Evolutionary conservation across 2,888 invertebrate genomes (phyloP), one percentile per base, ranked within the genome.

Genomic region (Rotaria socialis): DNA sequence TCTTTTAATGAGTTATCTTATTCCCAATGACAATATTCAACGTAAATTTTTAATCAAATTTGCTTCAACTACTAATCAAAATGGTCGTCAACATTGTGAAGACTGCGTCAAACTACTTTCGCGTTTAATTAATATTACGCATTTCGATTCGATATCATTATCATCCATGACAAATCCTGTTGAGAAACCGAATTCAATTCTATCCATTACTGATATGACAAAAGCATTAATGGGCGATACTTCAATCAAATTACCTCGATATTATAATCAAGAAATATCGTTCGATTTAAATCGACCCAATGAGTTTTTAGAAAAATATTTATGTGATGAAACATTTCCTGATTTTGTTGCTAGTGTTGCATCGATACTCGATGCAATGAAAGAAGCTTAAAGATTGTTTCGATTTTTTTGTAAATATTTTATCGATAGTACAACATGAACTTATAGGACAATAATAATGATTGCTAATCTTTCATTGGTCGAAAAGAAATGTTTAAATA

Each of bases 301-400:
- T 35, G 67, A 35, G 5, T 35, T 35, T 7, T 67, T 67, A 35
- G 67, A 67, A 27, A 67, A 67, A 67, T 67, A 67, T 67, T 35
- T 67, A 35, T 67, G 35, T 67, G 67, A 67, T 67, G 67, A 67
- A 67, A 67, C 67, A 67, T 67, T 67, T 67, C 67, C 67, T 35
- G 67, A 67, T 67, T 67, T 67, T 19, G 67, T 67, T 35, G 67
- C 67, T 67, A 67, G 35, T 19, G 41, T 67, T 67, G 67, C 67
- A 19, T 35, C 67, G 14, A 35, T 67, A 67, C 67, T 67, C 35
- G 67, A 67, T 19, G 35, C 67, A 7, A 67, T 67, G 67, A 67
- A 67, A 67, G 35, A 67, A 6, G 35, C 3, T 41, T 19, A 35
- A 19, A 35, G 35, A 14, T 35, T 35, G 1, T 35, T 0, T 67